Conservation (phyloP, 2,888 invertebrate species). For the Drosophila robusta region DNA sequence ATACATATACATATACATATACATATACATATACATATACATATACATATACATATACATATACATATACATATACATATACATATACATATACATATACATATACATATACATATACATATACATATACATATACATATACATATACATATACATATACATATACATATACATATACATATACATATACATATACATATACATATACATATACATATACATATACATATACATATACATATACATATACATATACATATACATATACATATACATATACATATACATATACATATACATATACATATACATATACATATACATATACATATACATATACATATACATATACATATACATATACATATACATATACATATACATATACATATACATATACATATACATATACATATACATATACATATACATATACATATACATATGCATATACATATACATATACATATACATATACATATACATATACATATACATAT, state of each 20-base stretch:
- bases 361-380: background rate
- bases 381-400: background rate
- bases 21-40: background rate
- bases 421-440: background rate
- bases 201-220: background rate
- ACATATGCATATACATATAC: background rate
- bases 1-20: slow-evolving; percentile 2
- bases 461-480: slow-evolving; percentile 3
- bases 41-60: slow-evolving; percentile 5
- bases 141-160: background rate
- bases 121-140: background rate
- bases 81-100: background rate
- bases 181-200: background rate
- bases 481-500: slow-evolving; percentile 1
- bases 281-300: background rate
- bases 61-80: slow-evolving; percentile 1
- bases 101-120: slow-evolving; percentile 2
- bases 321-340: too few species aligned
- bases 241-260: too few species aligned
- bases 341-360: background rate
- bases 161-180: background rate
- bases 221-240: background rate
- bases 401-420: slow-evolving; percentile 3
- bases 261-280: background rate
- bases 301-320: too few species aligned